These are phyloP conservation scores for Noctuana brunneofusca DNA, from an alignment of 2,888 invertebrate genomes.

Conservation along the genomic window DNA sequence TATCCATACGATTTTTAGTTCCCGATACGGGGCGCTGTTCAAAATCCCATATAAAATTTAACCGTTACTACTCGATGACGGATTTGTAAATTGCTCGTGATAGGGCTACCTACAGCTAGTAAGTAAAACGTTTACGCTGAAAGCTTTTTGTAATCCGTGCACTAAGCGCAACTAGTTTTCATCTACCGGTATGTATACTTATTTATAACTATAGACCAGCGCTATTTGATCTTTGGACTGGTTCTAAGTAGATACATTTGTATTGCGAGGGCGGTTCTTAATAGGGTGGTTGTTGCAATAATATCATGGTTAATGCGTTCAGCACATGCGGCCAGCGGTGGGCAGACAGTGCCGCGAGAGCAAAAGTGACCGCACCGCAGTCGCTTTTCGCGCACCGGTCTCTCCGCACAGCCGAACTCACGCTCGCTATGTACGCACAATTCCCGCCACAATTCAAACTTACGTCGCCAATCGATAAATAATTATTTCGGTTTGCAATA, in stretches of 20 bases:
- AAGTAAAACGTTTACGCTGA: conserved; percentile 18
- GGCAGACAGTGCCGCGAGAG: conserved; percentile 64
- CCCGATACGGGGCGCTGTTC: no score
- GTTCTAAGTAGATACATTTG: conserved; percentile 34
- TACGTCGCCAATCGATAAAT: conserved; percentile 58
- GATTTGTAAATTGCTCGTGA: no score
- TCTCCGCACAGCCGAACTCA: conserved; percentile 68
- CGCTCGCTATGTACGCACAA: conserved; percentile 71
- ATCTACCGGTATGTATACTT: conserved; percentile 18
- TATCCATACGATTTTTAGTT: no score
- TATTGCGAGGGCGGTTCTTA: conserved; percentile 45
- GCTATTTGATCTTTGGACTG: conserved; percentile 44
- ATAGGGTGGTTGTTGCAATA: conserved; percentile 49
- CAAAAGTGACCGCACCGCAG: conserved; percentile 71
- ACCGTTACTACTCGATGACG: no score
- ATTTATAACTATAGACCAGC: conserved; percentile 41
- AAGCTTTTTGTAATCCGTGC: conserved; percentile 40
- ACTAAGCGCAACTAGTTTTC: conserved; percentile 39
- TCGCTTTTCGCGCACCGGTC: conserved; percentile 73
- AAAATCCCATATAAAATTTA: no score
- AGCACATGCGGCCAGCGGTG: conserved; percentile 65
- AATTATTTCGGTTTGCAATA: conserved; percentile 63
- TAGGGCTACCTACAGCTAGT: no score
- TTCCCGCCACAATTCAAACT: conserved; percentile 75
- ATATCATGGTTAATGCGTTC: conserved; percentile 70